Evolutionary conservation across 2,113 vertebrate genomes (phyloP).

Genomic region (Crotalus helleri): DNA sequence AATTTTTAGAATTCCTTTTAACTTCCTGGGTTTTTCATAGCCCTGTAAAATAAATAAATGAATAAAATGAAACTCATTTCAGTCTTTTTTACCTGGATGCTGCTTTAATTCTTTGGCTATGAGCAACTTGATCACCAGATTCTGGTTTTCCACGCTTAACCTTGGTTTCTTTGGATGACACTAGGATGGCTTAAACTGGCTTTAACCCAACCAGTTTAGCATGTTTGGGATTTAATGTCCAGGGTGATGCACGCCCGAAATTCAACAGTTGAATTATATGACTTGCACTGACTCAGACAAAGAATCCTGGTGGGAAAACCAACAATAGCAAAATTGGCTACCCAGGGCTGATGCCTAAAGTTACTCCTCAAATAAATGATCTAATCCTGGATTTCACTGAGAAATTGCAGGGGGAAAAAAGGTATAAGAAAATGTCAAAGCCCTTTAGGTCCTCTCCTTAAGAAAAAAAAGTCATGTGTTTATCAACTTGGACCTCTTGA

Average conservation of each 20-base stretch:
- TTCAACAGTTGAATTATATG: background rate
- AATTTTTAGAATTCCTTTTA: background rate
- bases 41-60: background rate
- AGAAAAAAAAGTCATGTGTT: background rate
- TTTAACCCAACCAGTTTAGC: background rate
- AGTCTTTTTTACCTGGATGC: background rate
- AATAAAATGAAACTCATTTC: background rate
- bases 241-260: accelerated
- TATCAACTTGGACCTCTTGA: background rate
- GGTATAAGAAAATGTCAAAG: background rate
- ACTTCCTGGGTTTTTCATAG: background rate
- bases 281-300: background rate
- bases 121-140: background rate
- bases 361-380: background rate
- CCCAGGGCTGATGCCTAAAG: background rate
- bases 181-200: background rate
- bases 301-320: background rate
- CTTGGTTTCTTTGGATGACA: background rate
- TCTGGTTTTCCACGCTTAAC: background rate
- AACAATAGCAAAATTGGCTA: background rate
- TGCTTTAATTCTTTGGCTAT: background rate
- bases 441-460: background rate
- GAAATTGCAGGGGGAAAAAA: background rate
- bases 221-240: background rate
- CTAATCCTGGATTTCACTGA: background rate